These are phyloP conservation scores for Cranoglanis bouderius DNA, from an alignment of 2,113 vertebrate species.

Conservation along the genomic window DNA sequence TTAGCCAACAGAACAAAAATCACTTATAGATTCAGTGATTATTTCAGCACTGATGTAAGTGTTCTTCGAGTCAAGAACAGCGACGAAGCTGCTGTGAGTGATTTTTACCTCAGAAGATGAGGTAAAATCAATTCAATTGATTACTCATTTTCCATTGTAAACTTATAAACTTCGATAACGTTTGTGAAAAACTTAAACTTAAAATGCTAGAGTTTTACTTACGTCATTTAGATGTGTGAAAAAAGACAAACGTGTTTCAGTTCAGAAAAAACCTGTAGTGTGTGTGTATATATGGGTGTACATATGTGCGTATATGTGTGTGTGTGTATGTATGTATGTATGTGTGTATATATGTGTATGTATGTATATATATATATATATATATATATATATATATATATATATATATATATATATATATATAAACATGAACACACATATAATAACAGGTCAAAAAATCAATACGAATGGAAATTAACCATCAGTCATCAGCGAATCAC, in stretches of 20 bases:
- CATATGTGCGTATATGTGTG: too few relatives aligned
- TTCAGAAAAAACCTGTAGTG: too few relatives aligned
- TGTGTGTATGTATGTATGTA: too few relatives aligned
- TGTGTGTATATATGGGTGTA: too few relatives aligned
- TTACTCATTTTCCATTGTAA: not conserved
- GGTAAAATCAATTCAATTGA: not conserved
- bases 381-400: not conserved
- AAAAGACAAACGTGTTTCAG: too few relatives aligned
- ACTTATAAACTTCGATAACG: not conserved
- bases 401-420: not conserved
- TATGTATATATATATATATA: too few relatives aligned
- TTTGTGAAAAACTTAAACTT: too few relatives aligned
- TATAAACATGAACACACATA: not conserved
- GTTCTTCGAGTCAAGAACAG: not conserved
- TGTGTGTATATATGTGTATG: too few relatives aligned
- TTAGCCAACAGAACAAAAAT: not conserved
- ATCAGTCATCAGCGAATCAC: not conserved
- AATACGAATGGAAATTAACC: not conserved
- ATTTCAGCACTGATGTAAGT: not conserved
- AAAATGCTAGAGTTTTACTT: not conserved
- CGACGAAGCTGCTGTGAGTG: not conserved
- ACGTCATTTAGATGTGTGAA: too few relatives aligned
- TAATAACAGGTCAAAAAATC: not conserved
- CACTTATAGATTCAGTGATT: not conserved
- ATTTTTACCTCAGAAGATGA: not conserved